These are phyloP conservation scores for Tryphoninae sp. DNA, from an alignment of 2,888 invertebrate species.

Conservation along the genomic window DNA sequence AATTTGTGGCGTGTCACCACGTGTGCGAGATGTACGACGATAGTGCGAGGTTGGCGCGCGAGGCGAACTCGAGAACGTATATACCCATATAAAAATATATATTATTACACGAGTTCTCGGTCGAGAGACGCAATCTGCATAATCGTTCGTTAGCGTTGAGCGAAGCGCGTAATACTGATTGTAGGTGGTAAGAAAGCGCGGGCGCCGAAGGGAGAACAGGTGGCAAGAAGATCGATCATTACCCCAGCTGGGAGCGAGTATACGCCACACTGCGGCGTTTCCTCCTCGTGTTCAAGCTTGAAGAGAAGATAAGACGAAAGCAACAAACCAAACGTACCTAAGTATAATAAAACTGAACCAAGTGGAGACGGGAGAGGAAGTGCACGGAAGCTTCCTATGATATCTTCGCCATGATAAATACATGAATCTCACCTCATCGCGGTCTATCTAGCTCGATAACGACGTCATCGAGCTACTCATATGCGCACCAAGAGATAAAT, in stretches of 20 bases:
- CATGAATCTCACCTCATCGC: conserved; percentile 15
- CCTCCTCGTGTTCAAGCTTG: conserved; percentile 26
- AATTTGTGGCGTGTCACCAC: conserved; percentile 78
- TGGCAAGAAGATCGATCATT: conserved; percentile 71
- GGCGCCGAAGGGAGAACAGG: conserved; percentile 71
- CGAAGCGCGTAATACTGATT: conserved; percentile 70
- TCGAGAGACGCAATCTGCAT: conserved; percentile 72
- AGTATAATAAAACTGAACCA: neutral
- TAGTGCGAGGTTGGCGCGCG: neutral
- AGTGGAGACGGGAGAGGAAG: conserved; percentile 18
- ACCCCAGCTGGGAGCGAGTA: conserved; percentile 19
- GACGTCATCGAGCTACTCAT: neutral
- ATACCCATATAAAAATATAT: conserved; percentile 11
- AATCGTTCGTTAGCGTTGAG: conserved; percentile 72
- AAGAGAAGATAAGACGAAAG: conserved; percentile 13
- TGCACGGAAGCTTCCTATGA: conserved; percentile 16
- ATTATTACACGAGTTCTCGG: conserved; percentile 30
- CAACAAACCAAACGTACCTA: neutral
- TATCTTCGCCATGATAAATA: conserved; percentile 40
- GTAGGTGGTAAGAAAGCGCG: conserved; percentile 68
- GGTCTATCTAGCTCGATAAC: conserved; percentile 3
- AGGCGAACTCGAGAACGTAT: neutral
- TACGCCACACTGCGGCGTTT: conserved; percentile 27
- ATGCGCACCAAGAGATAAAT: neutral
- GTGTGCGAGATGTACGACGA: conserved; percentile 59